Percentiles rank a stretch among this genome's conserved stretches.
Evolutionary conservation across 2,797 vertebrate genomes (phyloP).

Genomic region (Etheostoma nigrum): DNA sequence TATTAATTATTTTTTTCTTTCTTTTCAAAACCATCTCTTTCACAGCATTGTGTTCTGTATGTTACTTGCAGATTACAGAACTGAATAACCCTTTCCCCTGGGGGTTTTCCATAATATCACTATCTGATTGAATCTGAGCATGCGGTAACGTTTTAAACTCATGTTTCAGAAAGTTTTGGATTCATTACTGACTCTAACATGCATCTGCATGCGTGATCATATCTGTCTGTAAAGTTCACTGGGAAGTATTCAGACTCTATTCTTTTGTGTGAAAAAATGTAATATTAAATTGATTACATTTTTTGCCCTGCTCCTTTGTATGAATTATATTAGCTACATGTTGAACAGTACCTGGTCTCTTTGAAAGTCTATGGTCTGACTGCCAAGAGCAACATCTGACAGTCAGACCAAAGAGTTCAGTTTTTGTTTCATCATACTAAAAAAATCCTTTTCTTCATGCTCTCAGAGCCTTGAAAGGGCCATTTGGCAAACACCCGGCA

Average conservation of each 20-base stretch:
- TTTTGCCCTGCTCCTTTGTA: conserved; percentile 31
- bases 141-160: conserved; percentile 33
- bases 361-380: conserved; percentile 37
- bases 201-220: not conserved
- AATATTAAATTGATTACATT: conserved; percentile 33
- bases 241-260: conserved; percentile 4
- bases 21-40: conserved; percentile 11
- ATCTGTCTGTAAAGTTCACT: conserved; percentile 3
- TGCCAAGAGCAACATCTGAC: conserved; percentile 48
- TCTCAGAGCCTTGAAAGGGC: conserved; percentile 47
- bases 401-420: conserved; percentile 46
- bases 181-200: conserved; percentile 10
- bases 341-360: conserved; percentile 36
- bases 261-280: conserved; percentile 36
- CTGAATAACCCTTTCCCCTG: conserved; percentile 12
- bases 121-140: conserved; percentile 23
- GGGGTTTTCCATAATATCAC: conserved; percentile 7
- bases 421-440: conserved; percentile 60
- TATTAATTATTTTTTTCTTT: conserved; percentile 18
- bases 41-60: conserved; percentile 15
- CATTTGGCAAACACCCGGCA: conserved; percentile 65
- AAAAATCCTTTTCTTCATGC: conserved; percentile 34
- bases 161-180: not conserved
- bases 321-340: conserved; percentile 33
- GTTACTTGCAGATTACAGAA: conserved; percentile 4